phyloP scores from a whole-genome alignment of 2,113 vertebrate species.

The Rhadina sibilatrix region DNA sequence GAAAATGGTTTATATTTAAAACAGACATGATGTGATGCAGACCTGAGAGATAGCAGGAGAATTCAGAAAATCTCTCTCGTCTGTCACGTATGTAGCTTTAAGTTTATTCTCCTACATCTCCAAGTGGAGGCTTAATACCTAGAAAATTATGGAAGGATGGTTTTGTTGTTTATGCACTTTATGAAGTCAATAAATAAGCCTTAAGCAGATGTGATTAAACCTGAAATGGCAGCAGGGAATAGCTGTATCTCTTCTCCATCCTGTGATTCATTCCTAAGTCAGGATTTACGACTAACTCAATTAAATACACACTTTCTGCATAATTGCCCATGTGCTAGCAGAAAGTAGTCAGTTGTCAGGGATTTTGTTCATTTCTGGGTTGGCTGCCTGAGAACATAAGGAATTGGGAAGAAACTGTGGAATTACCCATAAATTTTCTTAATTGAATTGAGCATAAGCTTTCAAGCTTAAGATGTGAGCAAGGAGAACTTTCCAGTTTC shows the following conservation, averaged over 20 bases:
- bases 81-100: background rate
- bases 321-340: constrained; percentile 2
- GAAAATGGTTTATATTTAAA: background rate
- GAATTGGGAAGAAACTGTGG: constrained; percentile 39
- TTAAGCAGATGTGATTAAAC: background rate
- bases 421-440: constrained; percentile 54
- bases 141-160: background rate
- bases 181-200: background rate
- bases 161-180: background rate
- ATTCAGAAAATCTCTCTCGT: background rate
- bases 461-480: constrained; percentile 9
- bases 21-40: background rate
- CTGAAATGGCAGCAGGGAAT: background rate
- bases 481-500: constrained; percentile 30
- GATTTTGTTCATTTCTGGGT: constrained; percentile 13
- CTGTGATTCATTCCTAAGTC: background rate
- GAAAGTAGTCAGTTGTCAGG: constrained; percentile 7
- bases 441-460: constrained; percentile 38
- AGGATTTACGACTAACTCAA: constrained; percentile 8
- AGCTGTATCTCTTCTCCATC: background rate
- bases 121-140: background rate
- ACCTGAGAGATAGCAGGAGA: background rate
- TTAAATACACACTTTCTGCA: background rate
- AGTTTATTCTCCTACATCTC: background rate
- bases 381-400: constrained; percentile 36